phyloP scores from a whole-genome alignment of 1,140 invertebrate genomes.

The Aphis craccivora region DNA sequence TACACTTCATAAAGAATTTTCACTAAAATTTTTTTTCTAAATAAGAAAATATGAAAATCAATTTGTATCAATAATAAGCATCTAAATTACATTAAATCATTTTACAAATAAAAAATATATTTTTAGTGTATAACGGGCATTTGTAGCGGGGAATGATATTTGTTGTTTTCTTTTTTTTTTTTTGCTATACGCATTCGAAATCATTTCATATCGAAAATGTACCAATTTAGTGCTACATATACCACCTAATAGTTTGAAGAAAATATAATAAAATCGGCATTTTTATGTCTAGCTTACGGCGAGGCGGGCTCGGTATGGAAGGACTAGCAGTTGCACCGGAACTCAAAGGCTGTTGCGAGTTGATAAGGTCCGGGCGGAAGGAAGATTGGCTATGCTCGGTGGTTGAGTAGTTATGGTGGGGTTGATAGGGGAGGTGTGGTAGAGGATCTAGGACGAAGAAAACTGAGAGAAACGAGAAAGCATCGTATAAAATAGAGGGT shows the following conservation, averaged over 20 bases:
- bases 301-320: background rate
- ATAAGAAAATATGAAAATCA: background rate
- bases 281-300: slow-evolving; percentile 26
- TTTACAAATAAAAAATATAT: background rate
- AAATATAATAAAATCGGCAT: slow-evolving; percentile 46
- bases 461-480: background rate
- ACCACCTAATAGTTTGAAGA: background rate
- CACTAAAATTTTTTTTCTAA: background rate
- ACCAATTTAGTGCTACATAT: slow-evolving; percentile 22
- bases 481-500: slow-evolving; percentile 1
- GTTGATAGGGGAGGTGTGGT: background rate
- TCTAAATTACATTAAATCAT: background rate
- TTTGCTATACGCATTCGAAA: background rate
- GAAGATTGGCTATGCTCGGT: slow-evolving; percentile 9
- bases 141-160: background rate
- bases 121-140: background rate
- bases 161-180: background rate
- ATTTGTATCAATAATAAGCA: background rate
- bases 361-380: slow-evolving; percentile 22
- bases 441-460: background rate
- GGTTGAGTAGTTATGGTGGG: background rate
- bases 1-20: background rate
- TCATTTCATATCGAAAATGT: slow-evolving; percentile 37
- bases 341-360: slow-evolving; percentile 28
- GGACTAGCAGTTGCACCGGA: slow-evolving; percentile 13